These are phyloP conservation scores for Lithobates pipiens DNA, from an alignment of 2,797 vertebrate genomes.

Conservation along the genomic window DNA sequence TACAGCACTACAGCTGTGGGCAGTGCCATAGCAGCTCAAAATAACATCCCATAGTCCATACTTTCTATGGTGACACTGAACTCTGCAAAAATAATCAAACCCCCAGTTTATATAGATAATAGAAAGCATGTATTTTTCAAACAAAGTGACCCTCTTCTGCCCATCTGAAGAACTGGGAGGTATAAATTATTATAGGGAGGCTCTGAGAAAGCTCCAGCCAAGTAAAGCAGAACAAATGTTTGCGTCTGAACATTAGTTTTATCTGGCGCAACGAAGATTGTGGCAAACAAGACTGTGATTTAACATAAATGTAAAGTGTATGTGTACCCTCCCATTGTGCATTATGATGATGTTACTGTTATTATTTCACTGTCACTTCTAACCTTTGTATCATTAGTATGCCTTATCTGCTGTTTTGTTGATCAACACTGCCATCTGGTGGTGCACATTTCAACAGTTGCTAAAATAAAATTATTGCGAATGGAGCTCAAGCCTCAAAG, in stretches of 20 bases:
- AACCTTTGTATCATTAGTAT: not conserved
- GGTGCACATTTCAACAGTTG: not conserved
- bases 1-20: not conserved
- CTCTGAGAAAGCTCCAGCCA: not conserved
- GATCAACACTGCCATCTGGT: slow-evolving; percentile 22
- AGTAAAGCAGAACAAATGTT: not conserved
- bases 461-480: too few relatives aligned
- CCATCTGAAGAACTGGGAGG: not conserved
- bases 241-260: not conserved
- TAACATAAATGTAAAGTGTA: not conserved
- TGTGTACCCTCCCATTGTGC: not conserved
- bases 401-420: not conserved
- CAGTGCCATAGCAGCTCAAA: not conserved
- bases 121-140: not conserved
- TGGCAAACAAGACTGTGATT: not conserved
- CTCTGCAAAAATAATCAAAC: not conserved
- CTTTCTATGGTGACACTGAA: not conserved
- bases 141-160: not conserved
- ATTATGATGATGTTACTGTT: not conserved
- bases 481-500: too few relatives aligned
- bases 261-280: not conserved
- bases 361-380: not conserved
- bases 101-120: not conserved
- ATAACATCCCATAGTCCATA: not conserved
- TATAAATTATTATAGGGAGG: not conserved